phyloP scores from a whole-genome alignment of 2,113 vertebrate genomes.

The Tupaia chinensis region DNA sequence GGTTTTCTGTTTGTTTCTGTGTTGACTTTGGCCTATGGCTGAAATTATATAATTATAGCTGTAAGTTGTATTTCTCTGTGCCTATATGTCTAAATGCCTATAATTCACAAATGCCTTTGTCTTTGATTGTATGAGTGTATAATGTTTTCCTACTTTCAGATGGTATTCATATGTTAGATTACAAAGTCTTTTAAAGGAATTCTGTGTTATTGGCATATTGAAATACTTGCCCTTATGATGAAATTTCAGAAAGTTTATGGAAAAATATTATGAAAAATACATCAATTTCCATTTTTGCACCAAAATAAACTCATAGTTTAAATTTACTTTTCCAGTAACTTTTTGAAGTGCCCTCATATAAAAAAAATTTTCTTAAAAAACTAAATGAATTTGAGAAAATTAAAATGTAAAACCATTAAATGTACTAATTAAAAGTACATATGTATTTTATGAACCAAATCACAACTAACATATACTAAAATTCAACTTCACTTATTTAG shows the following conservation, averaged over 20 bases:
- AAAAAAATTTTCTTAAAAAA: slow-evolving; percentile 42
- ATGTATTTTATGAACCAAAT: background rate
- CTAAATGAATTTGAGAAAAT: background rate
- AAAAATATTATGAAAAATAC: too few relatives aligned
- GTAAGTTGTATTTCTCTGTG: slow-evolving; percentile 5
- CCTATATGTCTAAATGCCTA: background rate
- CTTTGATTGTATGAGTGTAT: background rate
- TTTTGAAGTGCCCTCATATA: background rate
- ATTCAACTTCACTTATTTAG: background rate
- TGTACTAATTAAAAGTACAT: background rate
- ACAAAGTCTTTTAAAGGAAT: slow-evolving; percentile 8
- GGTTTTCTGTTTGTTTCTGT: slow-evolving; percentile 20
- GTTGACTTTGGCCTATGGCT: background rate
- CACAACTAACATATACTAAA: background rate
- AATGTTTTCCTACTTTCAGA: background rate
- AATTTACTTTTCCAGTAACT: too few relatives aligned
- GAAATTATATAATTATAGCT: slow-evolving; percentile 5
- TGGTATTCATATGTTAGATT: background rate
- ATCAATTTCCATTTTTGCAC: too few relatives aligned
- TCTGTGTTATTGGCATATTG: background rate
- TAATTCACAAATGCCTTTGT: slow-evolving; percentile 3
- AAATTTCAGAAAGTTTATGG: too few relatives aligned
- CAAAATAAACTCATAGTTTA: too few relatives aligned
- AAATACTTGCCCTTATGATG: background rate
- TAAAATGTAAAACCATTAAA: background rate